These are phyloP conservation scores for Daktulosphaira vitifoliae DNA, from an alignment of 1,140 invertebrate genomes.

Conservation along the genomic window DNA sequence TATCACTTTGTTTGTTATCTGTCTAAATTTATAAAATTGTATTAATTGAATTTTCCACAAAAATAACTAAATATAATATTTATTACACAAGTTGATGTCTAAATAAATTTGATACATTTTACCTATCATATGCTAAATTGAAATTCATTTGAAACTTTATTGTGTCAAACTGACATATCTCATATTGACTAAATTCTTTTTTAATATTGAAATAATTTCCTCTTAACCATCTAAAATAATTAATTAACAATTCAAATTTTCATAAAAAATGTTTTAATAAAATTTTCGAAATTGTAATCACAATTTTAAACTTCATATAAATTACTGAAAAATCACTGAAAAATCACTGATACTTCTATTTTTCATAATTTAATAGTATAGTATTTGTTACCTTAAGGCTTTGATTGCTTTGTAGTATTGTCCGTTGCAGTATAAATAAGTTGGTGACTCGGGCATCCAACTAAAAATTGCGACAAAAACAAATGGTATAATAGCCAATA, in stretches of 20 bases:
- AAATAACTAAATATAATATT: no score
- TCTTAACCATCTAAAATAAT: constrained; percentile 49
- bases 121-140: no score
- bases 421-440: constrained; percentile 38
- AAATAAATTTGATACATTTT: no score
- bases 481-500: constrained; percentile 43
- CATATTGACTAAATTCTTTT: constrained; percentile 47
- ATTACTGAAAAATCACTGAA: no score
- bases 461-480: constrained; percentile 45
- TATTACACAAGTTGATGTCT: no score
- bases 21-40: constrained; percentile 23
- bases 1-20: constrained; percentile 41
- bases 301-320: no score
- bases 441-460: constrained; percentile 47
- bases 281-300: background rate
- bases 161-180: constrained; percentile 33
- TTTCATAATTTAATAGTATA: no score
- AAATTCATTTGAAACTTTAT: no score
- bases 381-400: constrained; percentile 41
- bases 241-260: no score
- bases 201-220: constrained; percentile 56
- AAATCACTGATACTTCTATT: no score
- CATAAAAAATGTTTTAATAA: background rate
- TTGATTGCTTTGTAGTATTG: constrained; percentile 32
- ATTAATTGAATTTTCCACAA: no score